Evolutionary conservation across 2,113 vertebrate genomes (phyloP).

Genomic region (Triplophysa tibetana): DNA sequence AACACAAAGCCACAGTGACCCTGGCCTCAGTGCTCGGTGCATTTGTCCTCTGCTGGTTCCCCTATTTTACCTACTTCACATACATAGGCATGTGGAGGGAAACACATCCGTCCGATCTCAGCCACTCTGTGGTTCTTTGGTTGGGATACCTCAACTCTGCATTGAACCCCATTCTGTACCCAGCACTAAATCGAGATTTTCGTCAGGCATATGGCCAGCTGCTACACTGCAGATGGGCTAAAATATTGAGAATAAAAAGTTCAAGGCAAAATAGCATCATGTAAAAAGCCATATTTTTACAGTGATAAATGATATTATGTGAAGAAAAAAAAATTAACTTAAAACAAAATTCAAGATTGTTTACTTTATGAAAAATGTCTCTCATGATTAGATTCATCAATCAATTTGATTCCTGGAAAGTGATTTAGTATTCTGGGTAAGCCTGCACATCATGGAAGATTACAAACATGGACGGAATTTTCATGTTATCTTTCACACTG

Average conservation of each 20-base stretch:
- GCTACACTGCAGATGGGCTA: slow-evolving; percentile 71
- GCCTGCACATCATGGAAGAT: slow-evolving; percentile 80
- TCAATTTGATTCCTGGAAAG: slow-evolving; percentile 60
- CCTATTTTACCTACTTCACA: slow-evolving; percentile 87
- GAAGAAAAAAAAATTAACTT: no score
- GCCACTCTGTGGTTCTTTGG: slow-evolving; percentile 78
- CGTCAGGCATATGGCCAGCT: slow-evolving; percentile 81
- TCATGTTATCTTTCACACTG: slow-evolving; percentile 65
- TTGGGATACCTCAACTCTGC: slow-evolving; percentile 92
- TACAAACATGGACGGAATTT: slow-evolving; percentile 70
- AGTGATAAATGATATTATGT: no score
- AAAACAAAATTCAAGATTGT: no score
- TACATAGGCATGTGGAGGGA: slow-evolving; percentile 75
- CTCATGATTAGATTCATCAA: no score
- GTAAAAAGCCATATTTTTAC: no score
- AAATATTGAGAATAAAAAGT: neutral
- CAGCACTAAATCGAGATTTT: slow-evolving; percentile 89
- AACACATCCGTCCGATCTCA: slow-evolving; percentile 47
- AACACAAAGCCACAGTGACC: slow-evolving; percentile 92
- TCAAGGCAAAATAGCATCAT: no score
- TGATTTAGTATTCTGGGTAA: slow-evolving; percentile 84
- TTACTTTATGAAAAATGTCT: no score
- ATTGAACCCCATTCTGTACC: slow-evolving; percentile 93
- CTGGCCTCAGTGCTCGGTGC: slow-evolving; percentile 88
- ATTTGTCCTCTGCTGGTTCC: slow-evolving; percentile 92